A percentile compares a stretch with the other conserved stretches of the same genome.
These are phyloP conservation scores for Paedocypris micromegethes DNA, from an alignment of 2,797 vertebrate species.

Conservation along the genomic window DNA sequence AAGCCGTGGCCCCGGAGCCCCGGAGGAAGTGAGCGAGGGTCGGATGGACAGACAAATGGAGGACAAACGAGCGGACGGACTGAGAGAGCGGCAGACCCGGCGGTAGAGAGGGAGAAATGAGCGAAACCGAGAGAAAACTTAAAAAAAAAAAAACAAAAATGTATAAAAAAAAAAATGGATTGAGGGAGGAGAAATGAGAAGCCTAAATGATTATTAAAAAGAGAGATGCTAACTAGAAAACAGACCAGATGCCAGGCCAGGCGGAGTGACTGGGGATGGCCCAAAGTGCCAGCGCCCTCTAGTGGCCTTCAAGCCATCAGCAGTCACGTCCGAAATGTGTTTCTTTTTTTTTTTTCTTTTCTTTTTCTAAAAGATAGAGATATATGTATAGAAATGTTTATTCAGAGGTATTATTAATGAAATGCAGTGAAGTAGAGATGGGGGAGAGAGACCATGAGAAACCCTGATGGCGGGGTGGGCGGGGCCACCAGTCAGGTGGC, in stretches of 20 bases:
- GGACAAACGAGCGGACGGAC: conserved; percentile 52
- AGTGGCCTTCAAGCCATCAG: conserved; percentile 62
- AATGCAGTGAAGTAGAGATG: conserved; percentile 68
- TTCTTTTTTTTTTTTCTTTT: conserved; percentile 68
- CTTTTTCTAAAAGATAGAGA: conserved; percentile 65
- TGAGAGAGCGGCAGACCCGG: conserved; percentile 69
- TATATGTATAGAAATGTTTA: conserved; percentile 83
- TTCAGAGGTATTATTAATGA: conserved; percentile 79
- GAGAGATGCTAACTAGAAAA: conserved; percentile 53
- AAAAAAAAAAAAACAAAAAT: conserved; percentile 24
- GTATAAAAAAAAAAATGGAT: conserved; percentile 44
- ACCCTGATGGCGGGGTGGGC: conserved; percentile 40
- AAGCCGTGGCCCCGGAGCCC: conserved; percentile 61
- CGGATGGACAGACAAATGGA: conserved; percentile 57
- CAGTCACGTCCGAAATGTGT: conserved; percentile 71
- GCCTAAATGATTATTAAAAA: conserved; percentile 32
- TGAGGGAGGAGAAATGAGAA: conserved; percentile 51
- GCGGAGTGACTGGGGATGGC: conserved; percentile 73
- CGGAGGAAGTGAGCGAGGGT: conserved; percentile 67
- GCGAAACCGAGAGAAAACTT: conserved; percentile 47
- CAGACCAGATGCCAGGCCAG: conserved; percentile 77
- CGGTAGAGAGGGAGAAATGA: conserved; percentile 61
- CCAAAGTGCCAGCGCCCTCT: conserved; percentile 47
- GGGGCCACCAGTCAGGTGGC: conserved; percentile 37
- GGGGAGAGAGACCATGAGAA: conserved; percentile 60